Base-by-base conservation (phyloP, 2,113 vertebrate genomes). In the Bufo bufo region DNA sequence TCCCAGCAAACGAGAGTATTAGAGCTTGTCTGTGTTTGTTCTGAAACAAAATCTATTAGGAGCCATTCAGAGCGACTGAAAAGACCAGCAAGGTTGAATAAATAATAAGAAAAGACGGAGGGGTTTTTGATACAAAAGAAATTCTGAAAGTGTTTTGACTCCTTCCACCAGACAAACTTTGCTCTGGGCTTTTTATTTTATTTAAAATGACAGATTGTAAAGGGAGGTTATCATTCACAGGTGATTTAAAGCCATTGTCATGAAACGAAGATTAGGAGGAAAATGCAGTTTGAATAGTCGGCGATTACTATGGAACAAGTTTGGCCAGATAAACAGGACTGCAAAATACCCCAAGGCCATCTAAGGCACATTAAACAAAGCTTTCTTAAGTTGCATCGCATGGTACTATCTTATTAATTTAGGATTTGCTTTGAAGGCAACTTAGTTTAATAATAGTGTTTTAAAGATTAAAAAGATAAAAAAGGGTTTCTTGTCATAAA, bases 271-370 rank as follows among this genome's bases (percentile, higher is more conserved):
- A 95, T 94, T 92, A 93, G 93, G 91, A 89, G 93, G 93, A 96
- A 95, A 95, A 95, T 84, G 87, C 94, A 93, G 92, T 92, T 92
- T 91, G 91, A 92, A 90, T 94, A 94, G 93, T 93, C 95, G 92
- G 91, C 92, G 94, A 95, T 95, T 95, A 95, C 95, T 92, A 93
- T 94, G 94, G 94, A 96, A 96, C 95, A 87, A 90, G 95, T 95
- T 95, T 93, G 94, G 92, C 95, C 94, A 94, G 95, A 95, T 90
- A 91, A 95, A 93, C 95, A 89, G 92, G 95, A 94, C 91, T 90
- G 89, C 89, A 88, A 85, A 90, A 93, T 90, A 89, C 93, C 93
- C 89, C 82, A 90, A 93, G 95, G 94, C 92, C 92, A 91, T 92
- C 94, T 94, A 94, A 94, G 94, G 93, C 92, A 90, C 95, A 96